A percentile compares a stretch with the other conserved stretches of the same genome.
Evolutionary conservation across 1,140 invertebrate genomes (phyloP).

Genomic region (Diachasma alloeum): DNA sequence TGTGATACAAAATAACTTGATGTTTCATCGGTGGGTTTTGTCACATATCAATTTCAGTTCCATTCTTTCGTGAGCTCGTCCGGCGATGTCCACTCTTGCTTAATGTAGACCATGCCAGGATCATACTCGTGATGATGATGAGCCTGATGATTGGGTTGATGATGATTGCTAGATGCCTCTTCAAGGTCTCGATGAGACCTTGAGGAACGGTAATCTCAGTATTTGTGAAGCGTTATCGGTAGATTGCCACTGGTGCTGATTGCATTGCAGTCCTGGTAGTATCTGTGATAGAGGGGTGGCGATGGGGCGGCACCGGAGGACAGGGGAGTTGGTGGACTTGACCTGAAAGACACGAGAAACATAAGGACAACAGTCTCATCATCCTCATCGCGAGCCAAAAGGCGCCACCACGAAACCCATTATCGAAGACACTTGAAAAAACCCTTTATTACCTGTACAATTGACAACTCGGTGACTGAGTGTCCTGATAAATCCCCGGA

Average conservation of each 20-base stretch:
- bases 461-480: slow-evolving; percentile 60
- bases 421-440: too few species aligned
- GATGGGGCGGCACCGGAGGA: slow-evolving; percentile 59
- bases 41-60: slow-evolving; percentile 37
- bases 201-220: slow-evolving; percentile 65
- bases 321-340: slow-evolving; percentile 59
- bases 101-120: slow-evolving; percentile 57
- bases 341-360: slow-evolving; percentile 43
- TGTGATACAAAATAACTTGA: neutral
- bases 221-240: slow-evolving; percentile 62
- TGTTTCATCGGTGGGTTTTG: neutral
- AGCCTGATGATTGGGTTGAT: slow-evolving; percentile 15
- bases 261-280: slow-evolving; percentile 62
- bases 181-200: slow-evolving; percentile 56
- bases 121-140: slow-evolving; percentile 37
- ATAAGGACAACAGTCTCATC: slow-evolving; percentile 24
- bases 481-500: slow-evolving; percentile 60
- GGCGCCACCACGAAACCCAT: too few species aligned
- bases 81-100: slow-evolving; percentile 59
- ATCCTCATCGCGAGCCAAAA: too few species aligned
- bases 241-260: slow-evolving; percentile 61
- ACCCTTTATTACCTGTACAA: slow-evolving; percentile 51
- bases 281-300: slow-evolving; percentile 60
- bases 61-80: slow-evolving; percentile 57
- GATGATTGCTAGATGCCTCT: slow-evolving; percentile 24